These are phyloP conservation scores for Amblyopsis rosae DNA, from an alignment of 2,113 vertebrate species.

Conservation along the genomic window DNA sequence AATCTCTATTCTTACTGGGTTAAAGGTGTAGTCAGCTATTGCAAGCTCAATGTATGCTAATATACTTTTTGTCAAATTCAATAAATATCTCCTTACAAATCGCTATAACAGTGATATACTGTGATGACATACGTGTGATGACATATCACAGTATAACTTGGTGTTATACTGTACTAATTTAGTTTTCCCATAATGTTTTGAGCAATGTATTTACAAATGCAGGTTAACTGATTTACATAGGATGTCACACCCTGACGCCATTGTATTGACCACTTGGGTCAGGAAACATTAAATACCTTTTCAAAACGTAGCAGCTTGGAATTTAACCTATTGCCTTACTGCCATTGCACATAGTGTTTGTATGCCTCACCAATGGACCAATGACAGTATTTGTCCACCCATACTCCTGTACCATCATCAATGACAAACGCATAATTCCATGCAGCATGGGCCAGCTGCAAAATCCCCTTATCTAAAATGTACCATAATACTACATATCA, in stretches of 20 bases:
- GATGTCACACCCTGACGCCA: background rate
- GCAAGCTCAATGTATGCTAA: too few species aligned
- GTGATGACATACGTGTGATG: too few species aligned
- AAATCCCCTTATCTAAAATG: background rate
- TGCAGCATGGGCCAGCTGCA: background rate
- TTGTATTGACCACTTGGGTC: background rate
- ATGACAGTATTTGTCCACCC: too few species aligned
- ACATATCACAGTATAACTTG: too few species aligned
- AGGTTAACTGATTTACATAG: background rate
- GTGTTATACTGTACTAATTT: too few species aligned
- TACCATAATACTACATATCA: background rate
- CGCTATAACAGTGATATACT: too few species aligned
- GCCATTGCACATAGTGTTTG: background rate
- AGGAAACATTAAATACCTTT: background rate
- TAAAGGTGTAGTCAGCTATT: background rate
- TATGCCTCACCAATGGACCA: background rate
- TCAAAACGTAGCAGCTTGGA: too few species aligned
- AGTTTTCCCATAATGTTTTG: too few species aligned
- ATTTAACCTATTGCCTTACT: background rate
- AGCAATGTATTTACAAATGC: background rate
- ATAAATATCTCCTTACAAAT: too few species aligned
- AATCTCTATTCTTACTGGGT: slow-evolving; percentile 57
- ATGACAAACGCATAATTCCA: background rate
- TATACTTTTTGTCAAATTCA: too few species aligned
- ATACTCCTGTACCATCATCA: background rate